Evolutionary conservation across 2,797 vertebrate genomes (phyloP), one percentile per base, ranked within the genome.

Genomic region (Melanotaenia nigrans): DNA sequence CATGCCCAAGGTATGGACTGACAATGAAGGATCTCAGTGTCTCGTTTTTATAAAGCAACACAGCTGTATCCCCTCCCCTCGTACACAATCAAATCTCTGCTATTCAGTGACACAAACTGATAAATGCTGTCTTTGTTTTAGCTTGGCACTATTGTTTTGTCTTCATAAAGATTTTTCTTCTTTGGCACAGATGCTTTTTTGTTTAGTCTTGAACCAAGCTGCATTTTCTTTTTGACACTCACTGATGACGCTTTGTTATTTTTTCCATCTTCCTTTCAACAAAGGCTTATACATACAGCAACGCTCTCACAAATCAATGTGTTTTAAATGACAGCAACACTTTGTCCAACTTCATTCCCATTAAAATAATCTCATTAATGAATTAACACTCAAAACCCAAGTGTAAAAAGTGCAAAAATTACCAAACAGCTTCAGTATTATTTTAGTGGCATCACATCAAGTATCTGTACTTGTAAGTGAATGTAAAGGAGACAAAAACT

Each of bases 121-220:
- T 91, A 92, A 94, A 90, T 38, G 45, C 63, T 42, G 79, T 77
- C 89, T 93, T 94, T 95, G 93, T 94, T 89, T 90, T 42, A 81
- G 81, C 78, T 75, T 82, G 84, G 88, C 90, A 90, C 85, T 77
- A 90, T 90, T 92, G 88, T 92, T 85, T 84, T 73, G 78, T 82
- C 80, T 83, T 81, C 62, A 86, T 89, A 81, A 90, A 87, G 84
- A 88, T 87, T 92, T 88, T 76, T 87, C 63, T 86, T 85, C 79
- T 76, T 83, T 79, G 79, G 81, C 84, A 81, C 77, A 87, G 73
- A 77, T 40, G 78, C 42, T 73, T 92, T 85, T 86, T 68, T 89
- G 81, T 91, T 88, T 73, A 0, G 2, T 67, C 84, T 84, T 75
- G 64, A 81, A 68, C 62, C 35, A 20, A 51, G 58, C 60, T 78